These are phyloP conservation scores for Rallus limicola DNA, from an alignment of 2,113 vertebrate genomes.

Conservation along the genomic window DNA sequence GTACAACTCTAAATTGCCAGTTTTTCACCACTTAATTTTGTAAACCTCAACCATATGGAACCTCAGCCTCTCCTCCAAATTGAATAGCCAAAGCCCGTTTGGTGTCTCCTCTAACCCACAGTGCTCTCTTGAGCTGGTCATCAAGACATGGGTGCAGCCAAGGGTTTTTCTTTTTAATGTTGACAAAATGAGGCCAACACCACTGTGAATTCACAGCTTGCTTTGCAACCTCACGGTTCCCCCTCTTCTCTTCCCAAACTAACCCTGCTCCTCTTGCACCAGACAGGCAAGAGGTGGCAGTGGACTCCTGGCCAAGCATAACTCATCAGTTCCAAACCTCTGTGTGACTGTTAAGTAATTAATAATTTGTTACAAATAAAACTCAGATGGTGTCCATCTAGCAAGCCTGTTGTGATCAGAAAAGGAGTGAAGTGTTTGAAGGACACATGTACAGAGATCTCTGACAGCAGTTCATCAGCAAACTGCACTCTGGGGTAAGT, in stretches of 20 bases:
- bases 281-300: background rate
- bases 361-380: background rate
- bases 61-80: background rate
- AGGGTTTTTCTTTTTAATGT: background rate
- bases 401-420: background rate
- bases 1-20: background rate
- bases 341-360: background rate
- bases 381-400: background rate
- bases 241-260: background rate
- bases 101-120: background rate
- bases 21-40: background rate
- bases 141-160: background rate
- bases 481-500: fast-evolving
- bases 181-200: background rate
- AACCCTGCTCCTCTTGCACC: no score
- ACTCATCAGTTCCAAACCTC: background rate
- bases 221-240: background rate
- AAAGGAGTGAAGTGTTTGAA: background rate
- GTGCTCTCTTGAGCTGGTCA: background rate
- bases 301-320: background rate
- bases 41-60: background rate
- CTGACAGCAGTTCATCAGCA: fast-evolving
- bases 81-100: background rate
- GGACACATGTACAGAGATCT: background rate
- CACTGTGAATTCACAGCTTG: background rate